Base-by-base conservation (phyloP, 2,113 vertebrate species). In the Atractosteus spatula region DNA sequence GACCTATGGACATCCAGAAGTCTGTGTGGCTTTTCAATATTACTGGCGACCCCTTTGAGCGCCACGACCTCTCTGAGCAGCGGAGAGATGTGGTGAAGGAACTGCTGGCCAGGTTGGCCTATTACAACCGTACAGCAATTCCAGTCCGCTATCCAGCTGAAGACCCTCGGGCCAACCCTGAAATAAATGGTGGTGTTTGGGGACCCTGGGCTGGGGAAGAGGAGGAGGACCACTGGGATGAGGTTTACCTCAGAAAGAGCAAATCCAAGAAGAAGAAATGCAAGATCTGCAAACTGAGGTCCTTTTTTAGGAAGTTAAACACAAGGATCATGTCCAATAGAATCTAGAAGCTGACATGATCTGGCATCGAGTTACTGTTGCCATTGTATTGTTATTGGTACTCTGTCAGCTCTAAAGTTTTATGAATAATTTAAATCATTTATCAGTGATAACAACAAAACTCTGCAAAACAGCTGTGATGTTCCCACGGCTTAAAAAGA, bases 1-100 rank as follows among this genome's bases (percentile, higher is more conserved):
- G 96, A 7, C 93, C 95, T 87, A 90, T 88, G 0, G 71, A 87
- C 0, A 89, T 91, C 0, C 73, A 71, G 12, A 93, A 92, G 77
- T 95, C 96, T 0, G 66, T 98, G 78, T 98, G 97, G 97, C 95
- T 99, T 74, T 99, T 98, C 83, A 99, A 99, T 84, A 95, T 99
- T 81, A 95, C 94, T 0, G 91, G 93, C 0, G 97, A 99, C 83
- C 97, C 97, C 2, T 95, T 94, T 0, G 97, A 99, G 74, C 93
- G 95, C 8, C 88, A 92, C 0, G 96, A 99, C 79, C 85, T 97
- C 8, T 93, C 97, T 0, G 91, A 87, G 55, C 88, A 91, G 78
- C 89, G 93, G 55, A 95, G 96, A 0, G 95, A 98, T 0, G 89
- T 99, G 56, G 97, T 99, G 45, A 94, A 93, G 45, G 84, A 89